Percentiles rank a stretch among this genome's conserved stretches.
phyloP scores from a whole-genome alignment of 2,113 vertebrate genomes.

The Pitta sordida region DNA sequence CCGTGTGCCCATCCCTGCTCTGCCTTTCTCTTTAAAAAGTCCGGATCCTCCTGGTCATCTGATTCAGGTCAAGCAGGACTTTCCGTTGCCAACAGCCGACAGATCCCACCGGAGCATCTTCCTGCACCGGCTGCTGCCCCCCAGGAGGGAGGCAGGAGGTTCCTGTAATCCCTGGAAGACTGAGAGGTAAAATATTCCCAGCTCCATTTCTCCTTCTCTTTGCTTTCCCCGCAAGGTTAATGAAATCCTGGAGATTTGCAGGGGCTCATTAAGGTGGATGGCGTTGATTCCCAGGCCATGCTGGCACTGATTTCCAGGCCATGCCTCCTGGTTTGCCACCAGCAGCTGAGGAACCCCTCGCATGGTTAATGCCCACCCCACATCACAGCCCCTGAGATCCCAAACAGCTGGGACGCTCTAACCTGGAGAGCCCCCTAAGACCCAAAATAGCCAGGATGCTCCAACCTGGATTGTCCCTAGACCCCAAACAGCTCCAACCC shows the following conservation, averaged over 20 bases:
- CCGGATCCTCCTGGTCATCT: not conserved
- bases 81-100: not conserved
- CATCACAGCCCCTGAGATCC: not conserved
- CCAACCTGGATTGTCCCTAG: no score
- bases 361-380: not conserved
- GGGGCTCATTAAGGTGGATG: not conserved
- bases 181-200: conserved; percentile 9
- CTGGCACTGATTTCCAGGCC: not conserved
- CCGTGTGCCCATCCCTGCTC: not conserved
- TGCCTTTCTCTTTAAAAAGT: conserved; percentile 30
- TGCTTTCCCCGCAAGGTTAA: not conserved
- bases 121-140: not conserved
- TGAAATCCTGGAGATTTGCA: not conserved
- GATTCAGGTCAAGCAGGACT: conserved; percentile 12
- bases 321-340: not conserved
- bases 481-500: not conserved
- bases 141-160: not conserved
- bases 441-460: not conserved
- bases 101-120: not conserved
- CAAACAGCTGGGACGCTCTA: not conserved
- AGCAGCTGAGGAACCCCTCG: not conserved
- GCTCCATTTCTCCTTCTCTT: not conserved
- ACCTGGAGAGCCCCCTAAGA: not conserved
- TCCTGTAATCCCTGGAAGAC: not conserved
- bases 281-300: not conserved